These are phyloP conservation scores for Eptatretus atami DNA, from an alignment of 2,797 vertebrate species.

Conservation along the genomic window DNA sequence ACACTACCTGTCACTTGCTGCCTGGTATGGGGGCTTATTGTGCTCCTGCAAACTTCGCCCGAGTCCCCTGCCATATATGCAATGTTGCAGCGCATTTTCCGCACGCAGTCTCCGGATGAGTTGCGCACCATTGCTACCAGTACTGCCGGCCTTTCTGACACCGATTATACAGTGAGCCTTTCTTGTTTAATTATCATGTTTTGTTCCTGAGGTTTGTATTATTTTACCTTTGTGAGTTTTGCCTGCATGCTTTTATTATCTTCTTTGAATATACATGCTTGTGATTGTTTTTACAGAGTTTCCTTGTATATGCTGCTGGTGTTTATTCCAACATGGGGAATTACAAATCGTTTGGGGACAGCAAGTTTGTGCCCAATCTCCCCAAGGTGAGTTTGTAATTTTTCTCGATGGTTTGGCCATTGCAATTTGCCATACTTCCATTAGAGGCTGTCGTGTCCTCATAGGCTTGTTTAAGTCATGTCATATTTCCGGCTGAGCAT, in stretches of 20 bases:
- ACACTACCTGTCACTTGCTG: constrained; percentile 39
- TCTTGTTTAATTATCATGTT: too few species aligned
- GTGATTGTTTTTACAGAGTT: constrained; percentile 18
- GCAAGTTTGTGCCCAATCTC: constrained; percentile 59
- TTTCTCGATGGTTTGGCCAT: too few species aligned
- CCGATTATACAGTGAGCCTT: constrained; percentile 36
- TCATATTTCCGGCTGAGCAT: too few species aligned
- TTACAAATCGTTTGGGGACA: constrained; percentile 78
- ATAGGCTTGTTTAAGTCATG: too few species aligned
- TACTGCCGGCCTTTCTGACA: constrained; percentile 25
- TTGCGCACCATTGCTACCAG: constrained; percentile 23
- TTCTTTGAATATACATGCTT: too few species aligned
- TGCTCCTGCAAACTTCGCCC: constrained; percentile 51
- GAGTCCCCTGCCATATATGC: constrained; percentile 45
- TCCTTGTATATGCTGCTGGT: constrained; percentile 48
- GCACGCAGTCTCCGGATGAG: constrained; percentile 25
- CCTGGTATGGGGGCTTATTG: constrained; percentile 56
- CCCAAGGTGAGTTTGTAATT: constrained; percentile 24
- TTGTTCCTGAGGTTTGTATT: too few species aligned
- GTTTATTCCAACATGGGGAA: constrained; percentile 77
- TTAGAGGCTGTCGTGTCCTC: too few species aligned
- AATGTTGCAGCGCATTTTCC: constrained; percentile 39
- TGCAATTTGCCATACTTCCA: too few species aligned
- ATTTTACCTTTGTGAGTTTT: too few species aligned
- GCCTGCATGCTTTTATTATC: too few species aligned